A percentile compares a stretch with the other conserved stretches of the same genome.
These are phyloP conservation scores for Rhinichthys klamathensis DNA, from an alignment of 2,113 vertebrate genomes.

Conservation along the genomic window DNA sequence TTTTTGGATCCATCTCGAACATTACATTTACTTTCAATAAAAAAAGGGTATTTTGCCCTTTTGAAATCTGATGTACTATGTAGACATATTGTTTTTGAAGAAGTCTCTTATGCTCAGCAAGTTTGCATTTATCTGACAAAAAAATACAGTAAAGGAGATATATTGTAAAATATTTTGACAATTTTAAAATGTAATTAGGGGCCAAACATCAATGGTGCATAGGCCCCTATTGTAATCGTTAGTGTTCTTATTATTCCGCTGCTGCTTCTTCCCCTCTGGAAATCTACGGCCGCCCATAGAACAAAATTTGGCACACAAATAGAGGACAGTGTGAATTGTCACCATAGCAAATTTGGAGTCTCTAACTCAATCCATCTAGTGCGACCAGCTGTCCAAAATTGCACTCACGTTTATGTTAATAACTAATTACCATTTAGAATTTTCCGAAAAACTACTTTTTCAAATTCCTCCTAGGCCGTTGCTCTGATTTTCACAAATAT, in stretches of 20 bases:
- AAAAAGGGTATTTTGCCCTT: not conserved
- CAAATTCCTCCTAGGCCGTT: no score
- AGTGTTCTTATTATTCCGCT: no score
- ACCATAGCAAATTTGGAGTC: no score
- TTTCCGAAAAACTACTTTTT: no score
- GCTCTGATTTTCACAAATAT: no score
- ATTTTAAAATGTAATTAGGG: not conserved
- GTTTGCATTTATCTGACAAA: not conserved
- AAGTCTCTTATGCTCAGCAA: not conserved
- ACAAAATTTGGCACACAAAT: not conserved
- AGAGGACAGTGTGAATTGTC: no score
- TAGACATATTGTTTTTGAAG: not conserved
- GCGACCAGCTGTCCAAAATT: no score
- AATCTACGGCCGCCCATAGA: not conserved
- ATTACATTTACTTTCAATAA: not conserved
- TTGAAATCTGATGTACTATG: not conserved
- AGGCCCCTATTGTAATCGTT: no score
- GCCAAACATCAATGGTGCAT: no score
- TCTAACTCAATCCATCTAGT: no score
- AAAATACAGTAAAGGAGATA: not conserved
- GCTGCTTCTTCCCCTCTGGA: not conserved
- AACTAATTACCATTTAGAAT: no score
- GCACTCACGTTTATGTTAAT: no score
- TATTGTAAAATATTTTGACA: not conserved
- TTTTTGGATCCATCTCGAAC: conserved; percentile 31